A percentile compares a stretch with the other conserved stretches of the same genome.
These are phyloP conservation scores for Achlya flavicornis DNA, from an alignment of 2,888 invertebrate genomes.

Conservation along the genomic window DNA sequence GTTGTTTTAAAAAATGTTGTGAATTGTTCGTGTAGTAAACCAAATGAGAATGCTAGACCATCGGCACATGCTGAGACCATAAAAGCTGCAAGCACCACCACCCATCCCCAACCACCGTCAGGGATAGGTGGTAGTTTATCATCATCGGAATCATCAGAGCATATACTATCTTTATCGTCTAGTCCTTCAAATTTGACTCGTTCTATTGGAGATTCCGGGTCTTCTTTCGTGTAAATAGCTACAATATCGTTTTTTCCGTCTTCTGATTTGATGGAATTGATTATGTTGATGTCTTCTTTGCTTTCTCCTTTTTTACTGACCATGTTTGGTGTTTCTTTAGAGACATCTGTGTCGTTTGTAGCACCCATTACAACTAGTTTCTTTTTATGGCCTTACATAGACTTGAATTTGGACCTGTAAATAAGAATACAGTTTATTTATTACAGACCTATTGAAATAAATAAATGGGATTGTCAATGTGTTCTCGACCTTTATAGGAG, in stretches of 20 bases:
- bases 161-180: slow-evolving; percentile 73
- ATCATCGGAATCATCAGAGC: slow-evolving; percentile 63
- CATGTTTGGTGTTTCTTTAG: slow-evolving; percentile 28
- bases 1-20: slow-evolving; percentile 90
- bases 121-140: slow-evolving; percentile 85
- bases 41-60: slow-evolving; percentile 96
- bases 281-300: slow-evolving; percentile 63
- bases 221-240: slow-evolving; percentile 49
- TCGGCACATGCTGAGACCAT: slow-evolving; percentile 95
- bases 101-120: slow-evolving; percentile 95
- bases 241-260: slow-evolving; percentile 39
- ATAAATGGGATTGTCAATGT: no score
- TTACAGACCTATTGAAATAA: no score
- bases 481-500: no score
- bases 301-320: slow-evolving; percentile 26
- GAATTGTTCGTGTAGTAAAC: slow-evolving; percentile 92
- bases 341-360: slow-evolving; percentile 28
- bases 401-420: slow-evolving; percentile 19
- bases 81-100: slow-evolving; percentile 93
- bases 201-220: slow-evolving; percentile 60
- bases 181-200: slow-evolving; percentile 77
- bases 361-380: slow-evolving; percentile 29
- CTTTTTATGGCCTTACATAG: slow-evolving; percentile 17
- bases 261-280: slow-evolving; percentile 68
- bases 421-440: background rate